phyloP scores from a whole-genome alignment of 2,888 invertebrate genomes.

The Ophion ventricosus region DNA sequence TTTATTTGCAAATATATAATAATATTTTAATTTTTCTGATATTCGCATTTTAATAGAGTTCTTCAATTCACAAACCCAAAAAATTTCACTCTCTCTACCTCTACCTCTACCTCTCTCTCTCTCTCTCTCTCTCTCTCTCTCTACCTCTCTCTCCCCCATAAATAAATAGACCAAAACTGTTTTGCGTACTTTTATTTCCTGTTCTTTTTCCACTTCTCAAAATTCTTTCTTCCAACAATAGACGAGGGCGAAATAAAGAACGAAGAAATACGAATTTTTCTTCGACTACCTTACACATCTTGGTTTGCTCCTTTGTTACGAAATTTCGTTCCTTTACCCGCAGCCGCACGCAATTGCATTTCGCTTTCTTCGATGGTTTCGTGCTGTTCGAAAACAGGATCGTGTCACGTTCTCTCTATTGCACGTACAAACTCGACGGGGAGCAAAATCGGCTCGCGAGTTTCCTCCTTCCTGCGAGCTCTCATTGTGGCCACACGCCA shows the following conservation, averaged over 20 bases:
- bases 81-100: no score
- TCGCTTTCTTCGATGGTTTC: slow-evolving; percentile 24
- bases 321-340: slow-evolving; percentile 48
- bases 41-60: no score
- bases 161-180: no score
- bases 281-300: slow-evolving; percentile 14
- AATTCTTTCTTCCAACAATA: background rate
- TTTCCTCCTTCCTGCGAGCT: slow-evolving; percentile 19
- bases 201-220: no score
- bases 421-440: slow-evolving; percentile 27
- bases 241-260: background rate
- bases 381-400: slow-evolving; percentile 18
- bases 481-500: slow-evolving; percentile 30
- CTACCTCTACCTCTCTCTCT: no score
- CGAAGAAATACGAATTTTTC: slow-evolving; percentile 39
- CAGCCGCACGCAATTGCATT: slow-evolving; percentile 32
- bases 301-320: slow-evolving; percentile 39
- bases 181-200: no score
- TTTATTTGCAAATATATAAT: no score
- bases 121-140: no score
- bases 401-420: slow-evolving; percentile 9
- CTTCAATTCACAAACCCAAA: no score
- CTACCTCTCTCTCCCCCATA: no score
- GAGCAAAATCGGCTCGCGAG: slow-evolving; percentile 6
- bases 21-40: no score